Conservation (phyloP, 2,113 vertebrate genomes). For the Greenwoodochromis staneri region DNA sequence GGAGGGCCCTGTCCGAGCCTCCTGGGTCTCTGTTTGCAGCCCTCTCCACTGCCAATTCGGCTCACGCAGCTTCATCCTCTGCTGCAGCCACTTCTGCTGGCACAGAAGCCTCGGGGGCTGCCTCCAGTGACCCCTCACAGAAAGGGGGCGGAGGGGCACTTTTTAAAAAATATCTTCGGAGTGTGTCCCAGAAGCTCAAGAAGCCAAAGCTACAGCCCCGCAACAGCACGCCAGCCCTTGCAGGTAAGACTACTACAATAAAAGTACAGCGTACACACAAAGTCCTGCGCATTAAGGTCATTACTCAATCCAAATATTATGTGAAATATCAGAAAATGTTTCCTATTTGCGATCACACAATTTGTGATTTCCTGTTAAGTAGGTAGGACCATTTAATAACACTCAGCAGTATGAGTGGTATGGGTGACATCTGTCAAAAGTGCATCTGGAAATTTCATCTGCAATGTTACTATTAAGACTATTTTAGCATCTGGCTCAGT, state of each 20-base stretch:
- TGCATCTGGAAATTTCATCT: background rate
- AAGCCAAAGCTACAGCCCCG: conserved; percentile 56
- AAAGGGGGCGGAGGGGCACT: conserved; percentile 51
- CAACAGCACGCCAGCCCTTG: conserved; percentile 19
- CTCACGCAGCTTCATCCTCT: background rate
- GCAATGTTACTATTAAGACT: background rate
- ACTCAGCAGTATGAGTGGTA: background rate
- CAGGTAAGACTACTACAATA: conserved; percentile 8
- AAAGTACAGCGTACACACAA: fast-evolving
- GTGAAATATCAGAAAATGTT: background rate
- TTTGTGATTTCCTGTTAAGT: background rate
- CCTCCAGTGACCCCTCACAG: conserved; percentile 54
- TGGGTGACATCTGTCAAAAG: background rate
- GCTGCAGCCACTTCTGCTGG: background rate
- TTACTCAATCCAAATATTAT: background rate
- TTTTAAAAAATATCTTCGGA: conserved; percentile 75
- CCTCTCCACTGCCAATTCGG: background rate
- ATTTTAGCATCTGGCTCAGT: background rate
- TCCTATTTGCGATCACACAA: background rate
- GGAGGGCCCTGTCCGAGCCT: conserved; percentile 79
- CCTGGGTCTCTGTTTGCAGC: conserved; percentile 53
- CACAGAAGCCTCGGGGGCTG: conserved; percentile 14
- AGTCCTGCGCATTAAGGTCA: background rate
- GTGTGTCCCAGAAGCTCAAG: conserved; percentile 73
- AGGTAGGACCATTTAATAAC: background rate